These are phyloP conservation scores for Tribolium madens DNA, from an alignment of 1,140 invertebrate species.

Conservation along the genomic window DNA sequence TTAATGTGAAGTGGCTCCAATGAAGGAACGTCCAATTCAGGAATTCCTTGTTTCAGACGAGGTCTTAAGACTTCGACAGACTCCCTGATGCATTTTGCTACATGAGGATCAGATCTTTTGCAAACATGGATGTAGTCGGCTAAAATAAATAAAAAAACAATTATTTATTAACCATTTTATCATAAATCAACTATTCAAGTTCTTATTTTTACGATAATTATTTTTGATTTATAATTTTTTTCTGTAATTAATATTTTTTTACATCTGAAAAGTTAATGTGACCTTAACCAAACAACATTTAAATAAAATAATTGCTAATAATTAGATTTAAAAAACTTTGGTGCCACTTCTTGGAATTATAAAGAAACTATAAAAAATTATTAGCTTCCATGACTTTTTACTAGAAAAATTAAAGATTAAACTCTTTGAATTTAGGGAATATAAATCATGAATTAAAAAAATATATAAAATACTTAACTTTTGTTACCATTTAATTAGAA, in stretches of 20 bases:
- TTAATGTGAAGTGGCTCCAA: constrained; percentile 73
- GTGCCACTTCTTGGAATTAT: no score
- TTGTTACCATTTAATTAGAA: no score
- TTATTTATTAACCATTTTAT: background rate
- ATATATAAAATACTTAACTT: no score
- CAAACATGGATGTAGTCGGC: constrained; percentile 76
- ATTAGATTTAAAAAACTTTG: no score
- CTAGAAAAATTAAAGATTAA: no score
- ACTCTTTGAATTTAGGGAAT: no score
- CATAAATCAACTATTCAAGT: background rate
- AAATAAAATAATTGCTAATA: background rate
- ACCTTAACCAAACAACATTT: background rate
- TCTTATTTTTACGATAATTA: background rate
- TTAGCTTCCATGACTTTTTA: no score
- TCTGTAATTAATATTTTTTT: background rate
- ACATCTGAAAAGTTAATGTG: background rate
- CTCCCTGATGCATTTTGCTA: constrained; percentile 71
- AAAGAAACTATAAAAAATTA: no score
- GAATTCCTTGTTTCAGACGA: constrained; percentile 70
- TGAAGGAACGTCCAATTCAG: constrained; percentile 73
- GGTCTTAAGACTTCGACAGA: constrained; percentile 70
- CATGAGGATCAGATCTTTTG: constrained; percentile 71
- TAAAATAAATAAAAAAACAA: constrained; percentile 63
- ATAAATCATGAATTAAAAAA: no score
- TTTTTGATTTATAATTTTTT: background rate